A percentile compares a stretch with the other conserved stretches of the same genome.
Evolutionary conservation across 2,888 invertebrate species (phyloP).

Genomic region (Branchellion lobata): DNA sequence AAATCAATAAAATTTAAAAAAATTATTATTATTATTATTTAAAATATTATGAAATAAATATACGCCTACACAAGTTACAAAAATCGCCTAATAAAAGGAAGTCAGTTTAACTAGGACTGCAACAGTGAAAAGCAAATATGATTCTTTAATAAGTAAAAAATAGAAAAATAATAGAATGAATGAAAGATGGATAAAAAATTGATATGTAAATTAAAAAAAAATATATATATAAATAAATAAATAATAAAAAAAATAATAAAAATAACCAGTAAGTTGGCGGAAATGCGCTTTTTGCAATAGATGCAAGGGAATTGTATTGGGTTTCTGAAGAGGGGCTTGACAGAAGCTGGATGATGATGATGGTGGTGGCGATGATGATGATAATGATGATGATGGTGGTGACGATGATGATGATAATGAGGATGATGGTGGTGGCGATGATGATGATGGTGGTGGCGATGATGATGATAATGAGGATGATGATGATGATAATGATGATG

Average conservation of each 20-base stretch:
- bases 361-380: conserved; percentile 28
- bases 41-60: neutral
- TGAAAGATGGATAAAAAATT: neutral
- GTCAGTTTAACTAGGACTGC: too few relatives aligned
- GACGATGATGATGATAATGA: conserved; percentile 30
- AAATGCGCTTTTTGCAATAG: conserved; percentile 1
- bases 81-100: too few relatives aligned
- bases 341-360: neutral
- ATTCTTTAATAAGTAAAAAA: neutral
- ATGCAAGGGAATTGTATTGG: conserved; percentile 5
- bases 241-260: neutral
- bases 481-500: neutral
- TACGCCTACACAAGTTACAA: neutral
- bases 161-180: neutral
- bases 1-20: neutral
- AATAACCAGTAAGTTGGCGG: neutral
- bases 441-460: conserved; percentile 21
- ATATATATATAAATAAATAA: neutral
- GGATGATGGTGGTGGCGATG: conserved; percentile 24
- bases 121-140: too few relatives aligned
- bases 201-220: neutral
- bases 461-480: neutral
- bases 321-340: neutral
- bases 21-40: neutral
- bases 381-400: conserved; percentile 7